Evolutionary conservation across 2,888 invertebrate species (phyloP).

Genomic region (Scaptomyza cyrtandrae): DNA sequence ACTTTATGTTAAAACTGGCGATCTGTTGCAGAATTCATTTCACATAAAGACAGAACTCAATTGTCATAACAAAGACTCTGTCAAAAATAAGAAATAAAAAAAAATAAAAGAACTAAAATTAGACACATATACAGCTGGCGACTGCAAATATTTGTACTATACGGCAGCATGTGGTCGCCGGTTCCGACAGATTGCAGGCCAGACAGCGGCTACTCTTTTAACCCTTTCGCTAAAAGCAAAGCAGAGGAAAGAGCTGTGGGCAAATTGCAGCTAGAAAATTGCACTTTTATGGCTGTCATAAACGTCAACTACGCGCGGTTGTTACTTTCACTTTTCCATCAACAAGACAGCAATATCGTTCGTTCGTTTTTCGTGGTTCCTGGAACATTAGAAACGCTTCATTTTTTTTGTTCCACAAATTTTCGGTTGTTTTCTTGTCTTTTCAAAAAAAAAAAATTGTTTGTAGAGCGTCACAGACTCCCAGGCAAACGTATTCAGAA

Average conservation of each 20-base stretch:
- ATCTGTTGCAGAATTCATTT: constrained; percentile 32
- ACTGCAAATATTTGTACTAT: constrained; percentile 70
- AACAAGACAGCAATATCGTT: constrained; percentile 19
- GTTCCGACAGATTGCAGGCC: constrained; percentile 16
- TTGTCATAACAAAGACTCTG: constrained; percentile 49
- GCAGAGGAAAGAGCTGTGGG: neutral
- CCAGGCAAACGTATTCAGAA: constrained; percentile 6
- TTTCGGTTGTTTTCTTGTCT: constrained; percentile 15
- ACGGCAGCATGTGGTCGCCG: constrained; percentile 68
- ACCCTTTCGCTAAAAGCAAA: constrained; percentile 60
- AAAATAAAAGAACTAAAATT: neutral
- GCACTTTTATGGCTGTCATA: constrained; percentile 77
- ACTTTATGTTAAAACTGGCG: neutral
- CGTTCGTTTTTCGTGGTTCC: constrained; percentile 49
- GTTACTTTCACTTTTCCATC: constrained; percentile 71
- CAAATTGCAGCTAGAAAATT: constrained; percentile 64
- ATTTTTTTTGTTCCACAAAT: constrained; percentile 53
- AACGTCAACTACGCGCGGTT: constrained; percentile 43
- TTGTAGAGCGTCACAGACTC: constrained; percentile 66
- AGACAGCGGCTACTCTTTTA: constrained; percentile 35
- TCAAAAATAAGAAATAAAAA: too few species aligned
- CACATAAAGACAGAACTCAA: constrained; percentile 44
- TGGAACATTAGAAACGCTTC: constrained; percentile 68
- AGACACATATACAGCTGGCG: constrained; percentile 43
- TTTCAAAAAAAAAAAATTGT: constrained; percentile 54